A percentile compares a stretch with the other conserved stretches of the same genome.
These are phyloP conservation scores for Lichenostomus cassidix DNA, from an alignment of 2,113 vertebrate species.

Conservation along the genomic window DNA sequence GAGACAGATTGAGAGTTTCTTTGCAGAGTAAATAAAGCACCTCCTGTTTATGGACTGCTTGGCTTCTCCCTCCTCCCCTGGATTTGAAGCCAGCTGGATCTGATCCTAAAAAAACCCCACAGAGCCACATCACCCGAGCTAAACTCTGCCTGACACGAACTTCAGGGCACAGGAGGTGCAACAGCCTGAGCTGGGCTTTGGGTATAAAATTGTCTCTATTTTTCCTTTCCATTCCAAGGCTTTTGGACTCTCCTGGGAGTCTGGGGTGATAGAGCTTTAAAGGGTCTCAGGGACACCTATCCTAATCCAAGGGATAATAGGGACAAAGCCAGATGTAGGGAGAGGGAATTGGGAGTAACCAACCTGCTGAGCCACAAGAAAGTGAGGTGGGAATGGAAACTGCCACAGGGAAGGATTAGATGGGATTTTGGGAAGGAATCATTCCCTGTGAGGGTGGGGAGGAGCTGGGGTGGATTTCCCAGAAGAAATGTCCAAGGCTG, in stretches of 20 bases:
- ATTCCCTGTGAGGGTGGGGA: background rate
- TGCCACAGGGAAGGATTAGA: background rate
- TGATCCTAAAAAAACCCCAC: background rate
- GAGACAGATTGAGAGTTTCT: background rate
- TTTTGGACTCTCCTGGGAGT: background rate
- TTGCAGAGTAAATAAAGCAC: background rate
- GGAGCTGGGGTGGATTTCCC: background rate
- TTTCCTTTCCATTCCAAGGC: background rate
- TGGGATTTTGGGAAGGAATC: background rate
- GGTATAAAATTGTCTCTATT: background rate
- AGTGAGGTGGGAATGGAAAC: background rate
- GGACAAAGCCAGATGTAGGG: background rate
- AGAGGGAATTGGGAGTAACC: background rate
- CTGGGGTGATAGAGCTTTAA: background rate
- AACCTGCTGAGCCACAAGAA: background rate
- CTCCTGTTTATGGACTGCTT: background rate
- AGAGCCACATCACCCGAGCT: background rate
- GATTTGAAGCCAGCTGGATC: background rate
- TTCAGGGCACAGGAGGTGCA: background rate
- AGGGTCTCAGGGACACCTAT: background rate
- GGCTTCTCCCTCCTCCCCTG: background rate
- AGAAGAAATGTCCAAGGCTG: background rate
- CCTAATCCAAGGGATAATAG: accelerated
- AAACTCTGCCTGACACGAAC: background rate
- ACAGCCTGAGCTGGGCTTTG: background rate